Evolutionary conservation across 2,888 invertebrate genomes (phyloP).

Genomic region (Polydrusus tereticollis): DNA sequence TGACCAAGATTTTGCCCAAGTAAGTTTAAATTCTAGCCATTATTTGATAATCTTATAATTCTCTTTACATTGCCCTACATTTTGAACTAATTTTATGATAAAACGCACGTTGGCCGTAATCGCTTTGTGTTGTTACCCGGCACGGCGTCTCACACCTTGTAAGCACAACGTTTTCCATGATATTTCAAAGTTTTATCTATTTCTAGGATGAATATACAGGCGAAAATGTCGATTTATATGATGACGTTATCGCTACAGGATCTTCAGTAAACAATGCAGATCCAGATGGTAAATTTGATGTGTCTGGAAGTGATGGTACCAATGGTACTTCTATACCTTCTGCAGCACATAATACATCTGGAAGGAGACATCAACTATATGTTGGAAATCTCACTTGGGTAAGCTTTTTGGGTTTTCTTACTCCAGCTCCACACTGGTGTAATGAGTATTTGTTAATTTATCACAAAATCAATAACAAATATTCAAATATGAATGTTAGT

Average conservation of each 20-base stretch:
- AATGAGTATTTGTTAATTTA: neutral
- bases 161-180: neutral
- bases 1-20: conserved; percentile 92
- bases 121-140: conserved; percentile 15
- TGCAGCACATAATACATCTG: conserved; percentile 75
- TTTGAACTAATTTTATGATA: neutral
- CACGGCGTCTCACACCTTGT: conserved; percentile 23
- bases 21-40: conserved; percentile 59
- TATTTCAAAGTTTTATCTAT: conserved; percentile 11
- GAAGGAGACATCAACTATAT: conserved; percentile 91
- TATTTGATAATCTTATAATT: neutral
- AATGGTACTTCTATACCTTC: conserved; percentile 71
- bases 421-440: neutral
- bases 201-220: conserved; percentile 84
- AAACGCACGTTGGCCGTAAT: neutral
- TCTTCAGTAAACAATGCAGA: conserved; percentile 73
- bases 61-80: neutral
- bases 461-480: neutral
- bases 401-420: conserved; percentile 63
- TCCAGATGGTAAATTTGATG: conserved; percentile 61
- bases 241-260: conserved; percentile 92
- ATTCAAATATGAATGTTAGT: too few relatives aligned
- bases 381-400: conserved; percentile 99
- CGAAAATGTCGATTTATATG: conserved; percentile 93
- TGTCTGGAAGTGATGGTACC: conserved; percentile 62